These are phyloP conservation scores for Lagocephalus sceleratus DNA, from an alignment of 2,797 vertebrate genomes.

Conservation along the genomic window DNA sequence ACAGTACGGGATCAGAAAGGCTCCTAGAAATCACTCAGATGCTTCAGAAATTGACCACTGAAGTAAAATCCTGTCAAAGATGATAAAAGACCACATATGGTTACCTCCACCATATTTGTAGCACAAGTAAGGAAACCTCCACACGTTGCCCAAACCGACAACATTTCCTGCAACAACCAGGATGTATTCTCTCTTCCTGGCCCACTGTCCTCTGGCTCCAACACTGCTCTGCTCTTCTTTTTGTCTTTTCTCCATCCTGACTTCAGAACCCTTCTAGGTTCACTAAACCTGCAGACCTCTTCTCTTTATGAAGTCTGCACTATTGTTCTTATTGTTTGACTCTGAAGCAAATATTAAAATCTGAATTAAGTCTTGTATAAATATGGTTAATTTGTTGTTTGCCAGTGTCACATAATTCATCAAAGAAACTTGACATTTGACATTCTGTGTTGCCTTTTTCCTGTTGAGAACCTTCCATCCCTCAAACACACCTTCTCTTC, in stretches of 20 bases:
- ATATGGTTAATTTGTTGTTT: too few species aligned
- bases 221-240: not conserved
- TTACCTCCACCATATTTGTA: slow-evolving; percentile 66
- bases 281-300: not conserved
- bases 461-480: too few species aligned
- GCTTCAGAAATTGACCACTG: too few species aligned
- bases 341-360: too few species aligned
- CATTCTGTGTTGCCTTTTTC: too few species aligned
- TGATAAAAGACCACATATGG: too few species aligned
- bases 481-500: too few species aligned
- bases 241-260: slow-evolving; percentile 14
- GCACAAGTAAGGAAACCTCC: slow-evolving; percentile 66
- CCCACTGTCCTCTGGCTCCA: slow-evolving; percentile 46
- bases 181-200: slow-evolving; percentile 54
- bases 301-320: not conserved
- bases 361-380: too few species aligned
- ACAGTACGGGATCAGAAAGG: slow-evolving; percentile 62
- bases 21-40: too few species aligned
- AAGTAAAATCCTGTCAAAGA: too few species aligned
- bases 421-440: too few species aligned
- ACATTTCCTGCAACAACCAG: slow-evolving; percentile 59
- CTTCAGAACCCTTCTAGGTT: not conserved
- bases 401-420: too few species aligned
- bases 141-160: slow-evolving; percentile 63
- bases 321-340: not conserved